phyloP scores from a whole-genome alignment of 2,888 invertebrate species.

The Gonocerus acuteangulatus region DNA sequence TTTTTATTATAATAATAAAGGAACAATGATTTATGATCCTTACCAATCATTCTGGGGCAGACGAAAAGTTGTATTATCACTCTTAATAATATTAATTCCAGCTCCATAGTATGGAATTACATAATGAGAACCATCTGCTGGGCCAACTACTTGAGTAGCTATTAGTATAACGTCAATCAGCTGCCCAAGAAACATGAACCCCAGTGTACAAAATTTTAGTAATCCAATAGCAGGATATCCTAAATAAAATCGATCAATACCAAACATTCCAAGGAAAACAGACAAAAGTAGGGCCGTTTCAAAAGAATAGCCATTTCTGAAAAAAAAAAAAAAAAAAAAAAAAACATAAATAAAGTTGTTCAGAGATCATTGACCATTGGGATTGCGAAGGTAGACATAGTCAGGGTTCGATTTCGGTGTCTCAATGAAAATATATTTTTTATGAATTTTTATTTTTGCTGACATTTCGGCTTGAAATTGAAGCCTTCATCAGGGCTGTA shows the following conservation, averaged over 20 bases:
- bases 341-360: slow-evolving; percentile 14
- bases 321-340: slow-evolving; percentile 39
- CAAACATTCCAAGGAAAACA: slow-evolving; percentile 96
- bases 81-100: slow-evolving; percentile 67
- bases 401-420: too few relatives aligned
- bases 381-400: too few relatives aligned
- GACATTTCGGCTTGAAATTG: too few relatives aligned
- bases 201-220: slow-evolving; percentile 89
- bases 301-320: slow-evolving; percentile 87
- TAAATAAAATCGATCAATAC: slow-evolving; percentile 93
- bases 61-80: slow-evolving; percentile 69
- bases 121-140: slow-evolving; percentile 90
- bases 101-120: slow-evolving; percentile 91
- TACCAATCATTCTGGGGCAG: slow-evolving; percentile 31
- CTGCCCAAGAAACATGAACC: slow-evolving; percentile 94
- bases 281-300: slow-evolving; percentile 87
- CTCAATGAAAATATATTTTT: too few relatives aligned
- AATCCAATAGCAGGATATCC: slow-evolving; percentile 94
- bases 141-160: slow-evolving; percentile 87
- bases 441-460: too few relatives aligned
- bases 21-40: too few relatives aligned
- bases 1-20: too few relatives aligned
- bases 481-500: too few relatives aligned
- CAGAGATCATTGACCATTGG: too few relatives aligned
- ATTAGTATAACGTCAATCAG: slow-evolving; percentile 90